Conservation (phyloP, 2,797 vertebrate genomes). For the Leptodactylus fallax region DNA sequence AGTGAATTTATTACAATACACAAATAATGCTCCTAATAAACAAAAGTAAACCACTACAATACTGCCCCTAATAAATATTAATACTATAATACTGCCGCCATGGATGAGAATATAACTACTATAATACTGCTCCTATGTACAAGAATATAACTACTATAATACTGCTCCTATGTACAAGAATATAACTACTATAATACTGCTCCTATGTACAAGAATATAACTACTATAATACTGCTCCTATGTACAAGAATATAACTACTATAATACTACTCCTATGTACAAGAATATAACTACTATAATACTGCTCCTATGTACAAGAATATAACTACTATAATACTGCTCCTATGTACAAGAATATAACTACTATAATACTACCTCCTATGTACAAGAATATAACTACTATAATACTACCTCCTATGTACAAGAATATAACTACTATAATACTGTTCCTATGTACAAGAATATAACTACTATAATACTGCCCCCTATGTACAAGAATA, state of each 20-base stretch:
- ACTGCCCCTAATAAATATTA: not conserved
- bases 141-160: constrained; percentile 24
- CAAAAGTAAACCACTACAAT: not conserved
- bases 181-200: constrained; percentile 18
- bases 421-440: constrained; percentile 13
- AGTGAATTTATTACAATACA: not conserved
- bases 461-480: constrained; percentile 14
- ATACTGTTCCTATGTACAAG: not conserved
- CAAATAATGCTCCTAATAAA: not conserved
- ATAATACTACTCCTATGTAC: not conserved
- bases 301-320: not conserved
- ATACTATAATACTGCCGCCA: constrained; percentile 10
- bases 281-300: constrained; percentile 19
- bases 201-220: not conserved
- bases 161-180: constrained; percentile 9
- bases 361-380: constrained; percentile 10
- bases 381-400: constrained; percentile 22
- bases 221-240: not conserved
- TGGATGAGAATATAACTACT: not conserved
- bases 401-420: not conserved
- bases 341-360: not conserved
- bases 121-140: constrained; percentile 16
- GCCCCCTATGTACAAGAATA: not conserved
- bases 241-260: constrained; percentile 15
- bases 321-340: constrained; percentile 23